Evolutionary conservation across 2,113 vertebrate genomes (phyloP), one percentile per base, ranked within the genome.

Genomic region (Melanerpes formicivorus): DNA sequence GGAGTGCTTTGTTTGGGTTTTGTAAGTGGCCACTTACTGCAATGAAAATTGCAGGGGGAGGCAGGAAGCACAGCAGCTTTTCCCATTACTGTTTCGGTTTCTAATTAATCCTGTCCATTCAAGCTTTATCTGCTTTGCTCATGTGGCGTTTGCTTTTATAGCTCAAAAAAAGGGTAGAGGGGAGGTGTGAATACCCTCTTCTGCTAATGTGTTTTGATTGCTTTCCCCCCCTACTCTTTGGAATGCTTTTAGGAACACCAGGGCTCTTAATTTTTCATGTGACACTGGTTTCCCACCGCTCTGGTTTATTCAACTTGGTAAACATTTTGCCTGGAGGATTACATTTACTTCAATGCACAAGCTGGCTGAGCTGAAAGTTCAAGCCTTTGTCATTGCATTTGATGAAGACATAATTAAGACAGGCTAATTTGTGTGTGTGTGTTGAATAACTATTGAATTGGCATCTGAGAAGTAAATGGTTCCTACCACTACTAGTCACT

Each of bases 81-180:
- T 70, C 77, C 88, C 79, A 87, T 94, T 89, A 72, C 63, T 67
- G 6, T 88, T 97, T 89, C 81, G 79, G 92, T 95, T 95, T 90
- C 65, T 88, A 96, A 96, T 97, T 95, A 94, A 93, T 92, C 65
- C 63, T 90, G 50, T 83, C 87, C 78, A 54, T 95, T 91, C 88
- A 71, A 62, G 79, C 77, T 91, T 93, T 93, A 87, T 93, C 91
- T 91, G 59, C 74, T 84, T 88, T 75, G 25, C 62, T 95, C 79
- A 71, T 82, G 79, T 50, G 66, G 76, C 0, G 12, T 78, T 94
- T 84, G 62, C 87, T 91, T 94, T 89, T 73, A 75, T 30, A 62
- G 52, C 37, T 79, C 26, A 9, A 80, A 87, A 87, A 82, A 63
- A 71, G 32, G 18, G 30, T 55, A 5, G 26, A 26, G 72, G 40